Percentiles rank a stretch among this genome's conserved stretches.
Evolutionary conservation across 2,797 vertebrate genomes (phyloP).

Genomic region (Serranus cabrilla): DNA sequence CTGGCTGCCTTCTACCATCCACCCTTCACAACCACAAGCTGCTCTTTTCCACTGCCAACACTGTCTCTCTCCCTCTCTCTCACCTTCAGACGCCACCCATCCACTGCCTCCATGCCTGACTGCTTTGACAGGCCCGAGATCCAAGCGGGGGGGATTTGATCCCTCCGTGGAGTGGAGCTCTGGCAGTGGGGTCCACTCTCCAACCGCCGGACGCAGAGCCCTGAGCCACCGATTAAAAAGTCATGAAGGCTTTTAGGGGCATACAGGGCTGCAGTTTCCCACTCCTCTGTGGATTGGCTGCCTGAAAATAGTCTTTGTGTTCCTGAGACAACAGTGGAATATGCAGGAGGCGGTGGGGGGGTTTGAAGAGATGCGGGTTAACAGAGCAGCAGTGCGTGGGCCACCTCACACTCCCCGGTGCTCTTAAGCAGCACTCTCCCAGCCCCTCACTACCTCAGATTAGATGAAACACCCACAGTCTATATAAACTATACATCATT

Average conservation of each 20-base stretch:
- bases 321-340: slow-evolving; percentile 83
- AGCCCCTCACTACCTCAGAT: slow-evolving; percentile 62
- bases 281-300: slow-evolving; percentile 77
- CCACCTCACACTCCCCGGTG: slow-evolving; percentile 69
- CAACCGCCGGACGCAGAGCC: slow-evolving; percentile 77
- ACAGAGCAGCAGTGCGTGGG: slow-evolving; percentile 75
- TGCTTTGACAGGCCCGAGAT: slow-evolving; percentile 79
- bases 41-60: slow-evolving; percentile 69
- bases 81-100: slow-evolving; percentile 78
- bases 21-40: slow-evolving; percentile 64
- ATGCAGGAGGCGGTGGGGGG: slow-evolving; percentile 44
- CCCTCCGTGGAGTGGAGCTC: slow-evolving; percentile 64
- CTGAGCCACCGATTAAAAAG: slow-evolving; percentile 87
- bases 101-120: slow-evolving; percentile 76
- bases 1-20: slow-evolving; percentile 61
- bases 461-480: slow-evolving; percentile 79
- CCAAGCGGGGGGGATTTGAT: slow-evolving; percentile 75
- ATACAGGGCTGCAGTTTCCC: slow-evolving; percentile 67
- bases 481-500: slow-evolving; percentile 51
- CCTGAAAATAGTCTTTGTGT: slow-evolving; percentile 89
- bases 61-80: slow-evolving; percentile 42
- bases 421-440: slow-evolving; percentile 79
- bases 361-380: slow-evolving; percentile 67
- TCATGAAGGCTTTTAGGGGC: slow-evolving; percentile 89
- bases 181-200: slow-evolving; percentile 77